Evolutionary conservation across 2,888 invertebrate species (phyloP), one percentile per base, ranked within the genome.

Genomic region (Lottia scabra): DNA sequence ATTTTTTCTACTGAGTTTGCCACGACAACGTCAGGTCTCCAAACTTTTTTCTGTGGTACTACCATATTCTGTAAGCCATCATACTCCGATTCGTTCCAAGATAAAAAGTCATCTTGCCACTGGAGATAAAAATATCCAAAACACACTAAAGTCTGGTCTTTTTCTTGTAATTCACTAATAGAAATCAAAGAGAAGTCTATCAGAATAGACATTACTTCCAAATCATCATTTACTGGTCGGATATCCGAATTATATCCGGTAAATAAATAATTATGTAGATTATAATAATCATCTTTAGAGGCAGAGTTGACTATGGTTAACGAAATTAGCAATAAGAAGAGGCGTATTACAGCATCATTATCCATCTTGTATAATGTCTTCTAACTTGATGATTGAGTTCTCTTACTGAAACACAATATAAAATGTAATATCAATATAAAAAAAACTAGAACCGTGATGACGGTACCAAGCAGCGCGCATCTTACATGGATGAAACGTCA

Each of bases 21-120:
- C 1, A 74, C 67, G 1, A 70, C 48, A 44, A 77, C 46, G 45
- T 73, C 72, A 2, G 77, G 75, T 19, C 72, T 70, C 77, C 77
- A 77, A 1, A 77, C 68, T 6, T 64, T 5, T 3, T 66, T 38
- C 66, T 75, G 75, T 1, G 45, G 48, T 43, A 72, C 26, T 2
- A 75, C 45, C 26, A 77, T 62, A 19, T 44, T 56, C 23, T 13
- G 13, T 23, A 72, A 70, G n/a, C 48, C 71, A 1, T 46, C 43
- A 46, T 70, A 67, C 1, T 44, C 16, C 5, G 26, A 10, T 12
- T 46, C 30, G 23, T 63, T 19, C 75, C 75, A 77, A 6, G 62
- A 16, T 65, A 77, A 66, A 16, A 62, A 62, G 5, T 45, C 44
- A 56, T 73, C 73, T 12, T 16, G 1, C 69, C 69, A 73, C 0